Conservation (phyloP, 2,888 invertebrate genomes). For the Drosophila anomalata region DNA sequence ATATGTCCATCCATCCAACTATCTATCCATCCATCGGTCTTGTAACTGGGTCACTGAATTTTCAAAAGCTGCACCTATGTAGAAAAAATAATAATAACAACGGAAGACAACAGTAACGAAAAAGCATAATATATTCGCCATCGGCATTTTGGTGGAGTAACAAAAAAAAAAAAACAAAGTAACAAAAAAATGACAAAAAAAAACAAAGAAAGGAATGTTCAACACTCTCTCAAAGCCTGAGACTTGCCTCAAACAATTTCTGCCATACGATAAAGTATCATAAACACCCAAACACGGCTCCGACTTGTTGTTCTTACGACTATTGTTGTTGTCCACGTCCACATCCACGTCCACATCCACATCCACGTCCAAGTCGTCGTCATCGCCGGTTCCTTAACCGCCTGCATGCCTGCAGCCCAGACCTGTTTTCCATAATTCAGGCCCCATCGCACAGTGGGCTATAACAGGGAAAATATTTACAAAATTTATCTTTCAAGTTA, state of each 20-base stretch:
- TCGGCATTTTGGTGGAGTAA: slow-evolving; percentile 55
- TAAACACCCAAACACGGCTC: slow-evolving; percentile 44
- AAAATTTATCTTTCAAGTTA: neutral
- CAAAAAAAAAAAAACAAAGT: neutral
- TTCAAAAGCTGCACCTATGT: slow-evolving; percentile 72
- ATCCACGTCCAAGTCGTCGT: slow-evolving; percentile 29
- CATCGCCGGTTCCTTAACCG: slow-evolving; percentile 55
- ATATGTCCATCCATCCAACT: slow-evolving; percentile 5
- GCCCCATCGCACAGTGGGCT: slow-evolving; percentile 37
- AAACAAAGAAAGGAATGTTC: slow-evolving; percentile 24
- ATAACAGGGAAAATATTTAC: neutral
- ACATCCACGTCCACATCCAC: slow-evolving; percentile 9
- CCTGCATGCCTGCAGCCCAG: slow-evolving; percentile 66
- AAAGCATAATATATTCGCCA: slow-evolving; percentile 57
- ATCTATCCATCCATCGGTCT: slow-evolving; percentile 28
- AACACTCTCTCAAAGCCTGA: slow-evolving; percentile 22
- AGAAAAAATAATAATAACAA: slow-evolving; percentile 25
- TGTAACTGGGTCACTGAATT: slow-evolving; percentile 73
- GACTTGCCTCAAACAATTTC: slow-evolving; percentile 34
- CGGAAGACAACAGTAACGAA: slow-evolving; percentile 31
- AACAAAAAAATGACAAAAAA: neutral
- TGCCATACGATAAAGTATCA: slow-evolving; percentile 50
- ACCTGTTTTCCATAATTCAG: slow-evolving; percentile 74
- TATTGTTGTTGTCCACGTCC: slow-evolving; percentile 35
- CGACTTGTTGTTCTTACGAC: slow-evolving; percentile 35